Percentiles rank a stretch among this genome's conserved stretches.
Evolutionary conservation across 2,888 invertebrate species (phyloP).

Genomic region (Aspidapion aeneum): DNA sequence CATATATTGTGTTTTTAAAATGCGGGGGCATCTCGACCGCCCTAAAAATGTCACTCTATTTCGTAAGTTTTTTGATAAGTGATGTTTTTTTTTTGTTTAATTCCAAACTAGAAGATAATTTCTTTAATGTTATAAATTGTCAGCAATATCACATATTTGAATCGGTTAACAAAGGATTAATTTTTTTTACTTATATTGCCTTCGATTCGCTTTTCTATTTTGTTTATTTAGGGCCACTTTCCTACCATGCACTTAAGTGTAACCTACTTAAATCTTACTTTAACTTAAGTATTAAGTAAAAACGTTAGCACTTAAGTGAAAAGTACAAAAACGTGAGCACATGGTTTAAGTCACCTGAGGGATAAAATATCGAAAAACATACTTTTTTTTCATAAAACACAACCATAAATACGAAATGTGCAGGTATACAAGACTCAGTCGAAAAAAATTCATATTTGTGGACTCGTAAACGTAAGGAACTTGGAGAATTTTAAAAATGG

Average conservation of each 20-base stretch:
- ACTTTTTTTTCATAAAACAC: conserved; percentile 37
- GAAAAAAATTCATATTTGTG: conserved; percentile 5
- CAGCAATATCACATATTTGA: conserved; percentile 39
- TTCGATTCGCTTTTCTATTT: conserved; percentile 27
- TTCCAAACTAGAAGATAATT: conserved; percentile 31
- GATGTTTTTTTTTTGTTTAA: conserved; percentile 28
- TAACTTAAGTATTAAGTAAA: no score
- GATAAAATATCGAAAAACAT: conserved; percentile 16
- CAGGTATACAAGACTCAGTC: conserved; percentile 35
- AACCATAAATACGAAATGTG: conserved; percentile 37
- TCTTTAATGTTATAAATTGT: conserved; percentile 42
- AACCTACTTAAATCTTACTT: no score
- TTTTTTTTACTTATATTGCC: conserved; percentile 42
- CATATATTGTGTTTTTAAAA: no score
- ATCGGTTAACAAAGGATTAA: conserved; percentile 34
- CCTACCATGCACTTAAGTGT: no score
- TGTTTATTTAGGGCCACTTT: no score
- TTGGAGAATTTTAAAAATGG: conserved; percentile 19
- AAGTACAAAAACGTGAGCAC: no score
- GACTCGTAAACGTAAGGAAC: conserved; percentile 24
- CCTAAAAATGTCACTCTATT: not conserved
- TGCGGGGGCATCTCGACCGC: conserved; percentile 8
- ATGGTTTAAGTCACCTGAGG: not conserved
- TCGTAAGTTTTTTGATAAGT: conserved; percentile 18
- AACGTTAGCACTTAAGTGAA: no score